Evolutionary conservation across 2,797 vertebrate genomes (phyloP).

Genomic region (Trachurus trachurus): DNA sequence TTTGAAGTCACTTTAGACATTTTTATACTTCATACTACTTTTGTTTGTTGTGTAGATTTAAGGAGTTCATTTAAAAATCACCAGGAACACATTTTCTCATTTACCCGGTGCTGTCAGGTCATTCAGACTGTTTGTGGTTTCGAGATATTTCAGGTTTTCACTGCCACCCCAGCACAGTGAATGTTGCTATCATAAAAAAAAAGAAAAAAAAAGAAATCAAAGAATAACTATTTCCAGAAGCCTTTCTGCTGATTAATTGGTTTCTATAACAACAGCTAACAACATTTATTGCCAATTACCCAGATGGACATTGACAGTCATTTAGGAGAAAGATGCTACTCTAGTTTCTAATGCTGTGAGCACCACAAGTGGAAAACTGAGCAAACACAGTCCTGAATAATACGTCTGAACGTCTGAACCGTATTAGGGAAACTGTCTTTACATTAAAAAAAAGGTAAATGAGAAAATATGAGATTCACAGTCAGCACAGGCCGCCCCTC

Average conservation of each 20-base stretch:
- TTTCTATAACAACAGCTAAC: background rate
- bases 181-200: background rate
- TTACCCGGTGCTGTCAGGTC: background rate
- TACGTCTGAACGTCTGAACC: background rate
- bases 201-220: background rate
- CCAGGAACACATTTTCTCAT: conserved; percentile 1
- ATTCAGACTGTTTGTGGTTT: background rate
- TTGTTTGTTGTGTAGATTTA: too few relatives aligned
- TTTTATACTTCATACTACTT: background rate
- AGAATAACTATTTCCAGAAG: background rate
- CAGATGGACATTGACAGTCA: background rate
- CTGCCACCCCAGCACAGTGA: background rate
- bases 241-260: background rate
- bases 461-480: background rate
- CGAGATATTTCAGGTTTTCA: background rate
- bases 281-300: background rate
- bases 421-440: background rate
- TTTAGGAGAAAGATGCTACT: background rate
- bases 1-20: background rate
- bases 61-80: background rate
- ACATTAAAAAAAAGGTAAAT: background rate
- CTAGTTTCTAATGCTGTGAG: background rate
- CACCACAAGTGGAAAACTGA: background rate
- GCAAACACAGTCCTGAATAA: background rate
- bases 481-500: conserved; percentile 6